phyloP scores from a whole-genome alignment of 2,113 vertebrate genomes.

The Hystrix cristata region DNA sequence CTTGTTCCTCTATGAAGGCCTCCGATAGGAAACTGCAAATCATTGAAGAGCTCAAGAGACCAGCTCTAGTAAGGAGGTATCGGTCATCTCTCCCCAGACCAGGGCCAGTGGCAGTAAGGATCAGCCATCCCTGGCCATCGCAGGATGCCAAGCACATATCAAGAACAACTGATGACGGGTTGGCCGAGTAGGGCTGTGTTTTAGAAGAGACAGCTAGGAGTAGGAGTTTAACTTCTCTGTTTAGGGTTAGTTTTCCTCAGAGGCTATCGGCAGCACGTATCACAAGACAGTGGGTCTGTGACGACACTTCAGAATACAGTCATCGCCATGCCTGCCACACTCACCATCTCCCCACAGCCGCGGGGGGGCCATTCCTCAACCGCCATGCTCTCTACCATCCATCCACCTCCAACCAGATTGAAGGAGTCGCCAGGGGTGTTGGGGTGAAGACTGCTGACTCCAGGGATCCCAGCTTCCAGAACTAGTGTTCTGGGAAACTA shows the following conservation, averaged over 20 bases:
- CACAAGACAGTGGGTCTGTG: not conserved
- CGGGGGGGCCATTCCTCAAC: rapidly evolving
- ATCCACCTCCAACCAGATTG: not conserved
- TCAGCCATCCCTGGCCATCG: not conserved
- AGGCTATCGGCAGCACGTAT: not conserved
- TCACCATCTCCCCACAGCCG: not conserved
- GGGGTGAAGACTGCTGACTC: not conserved
- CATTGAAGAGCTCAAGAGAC: not conserved
- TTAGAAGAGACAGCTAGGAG: not conserved
- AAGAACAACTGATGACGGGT: not conserved
- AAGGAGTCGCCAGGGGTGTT: not conserved
- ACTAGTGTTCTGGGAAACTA: not conserved
- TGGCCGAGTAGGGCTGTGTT: not conserved
- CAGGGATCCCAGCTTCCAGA: not conserved
- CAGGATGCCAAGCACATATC: not conserved
- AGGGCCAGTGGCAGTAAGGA: not conserved
- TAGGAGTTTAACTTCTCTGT: not conserved
- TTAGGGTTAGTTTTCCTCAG: not conserved
- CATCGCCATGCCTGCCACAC: not conserved
- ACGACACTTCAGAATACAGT: not conserved
- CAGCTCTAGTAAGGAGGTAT: not conserved
- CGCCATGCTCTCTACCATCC: not conserved
- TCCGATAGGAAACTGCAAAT: not conserved
- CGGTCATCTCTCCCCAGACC: not conserved
- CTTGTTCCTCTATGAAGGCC: not conserved